Evolutionary conservation across 1,140 invertebrate genomes (phyloP), one percentile per base, ranked within the genome.

Genomic region (Latrodectus geometricus): DNA sequence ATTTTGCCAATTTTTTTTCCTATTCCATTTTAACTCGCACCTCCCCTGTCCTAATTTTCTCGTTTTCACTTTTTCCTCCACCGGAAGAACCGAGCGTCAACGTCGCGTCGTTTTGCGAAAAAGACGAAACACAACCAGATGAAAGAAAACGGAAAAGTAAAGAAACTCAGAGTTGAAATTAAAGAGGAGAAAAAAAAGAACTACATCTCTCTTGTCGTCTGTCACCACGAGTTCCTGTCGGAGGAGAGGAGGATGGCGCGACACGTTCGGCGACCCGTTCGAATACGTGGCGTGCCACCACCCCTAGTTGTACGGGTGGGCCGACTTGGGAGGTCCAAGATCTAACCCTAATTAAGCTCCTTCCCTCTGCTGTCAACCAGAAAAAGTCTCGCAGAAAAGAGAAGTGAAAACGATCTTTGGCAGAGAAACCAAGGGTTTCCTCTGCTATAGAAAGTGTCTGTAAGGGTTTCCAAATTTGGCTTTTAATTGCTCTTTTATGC

Each of bases 201-300:
- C 81, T 73, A 74, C 81, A 74, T 83, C 80, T 72, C 69, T 66
- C 69, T n/a, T 83, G 80, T 83, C 80, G 72, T 84, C 82, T 84
- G 82, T 84, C 82, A 84, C 72, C 82, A 76, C 8, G 80, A 74
- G 80, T 73, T 83, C 70, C 78, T 80, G 78, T 70, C 50, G 82
- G 82, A 15, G 23, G 70, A 11, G 70, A 12, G 70, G 54, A 61
- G 17, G 23, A 23, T 73, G 54, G 70, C 81, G 52, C 81, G 81
- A 83, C 81, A 83, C 80, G 21, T 83, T 83, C 81, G 15, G 72
- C 81, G 81, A 84, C 82, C 82, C 82, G 82, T 76, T 84, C 73
- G 73, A 75, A 84, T 84, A 52, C 82, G n/a, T 52, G 49, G 82
- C 72, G 65, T 84, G 82, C 82, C 82, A 75, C 48, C 73, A 68